Evolutionary conservation across 2,888 invertebrate genomes (phyloP), one percentile per base, ranked within the genome.

Genomic region (Apotomis capreana): DNA sequence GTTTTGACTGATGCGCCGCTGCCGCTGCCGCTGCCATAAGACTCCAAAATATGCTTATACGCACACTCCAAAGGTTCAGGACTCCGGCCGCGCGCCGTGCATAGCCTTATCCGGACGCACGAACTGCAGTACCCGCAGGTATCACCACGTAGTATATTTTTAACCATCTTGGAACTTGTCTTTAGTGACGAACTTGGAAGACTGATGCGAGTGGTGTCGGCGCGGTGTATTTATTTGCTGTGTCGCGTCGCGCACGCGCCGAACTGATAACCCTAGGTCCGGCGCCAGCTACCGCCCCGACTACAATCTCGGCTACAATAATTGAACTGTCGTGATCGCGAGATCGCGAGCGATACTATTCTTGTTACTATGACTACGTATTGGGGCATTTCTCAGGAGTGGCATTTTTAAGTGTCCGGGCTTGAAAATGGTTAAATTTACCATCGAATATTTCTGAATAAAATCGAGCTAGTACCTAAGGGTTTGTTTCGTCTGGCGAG

Each of bases 1-100:
- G 84, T 70, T 74, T 89, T 90, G 54, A 81, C 85, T 1, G 81
- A 78, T 5, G 81, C 81, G 26, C 74, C 83, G n/a, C 78, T 80
- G 5, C 76, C 83, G n/a, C 78, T 80, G 5, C 76, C 76, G 4
- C 82, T 80, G 10, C 84, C 83, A 76, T 93, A 94, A 0, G 92
- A 90, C 74, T 93, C 92, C 77, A 94, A 77, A 68, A 94, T 93
- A 75, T 94, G 94, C 79, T 93, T 93, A 80, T 94, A 94, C 10
- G 92, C 92, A 74, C 94, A 94, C 81, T 92, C 91, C 74, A 90
- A 75, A 5, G 87, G 88, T 73, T 92, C 93, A 2, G 93, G 90
- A 71, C 80, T 86, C 51, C 94, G 84, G 4, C 94, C 94, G 36
- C 92, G 86, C 40, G 91, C 92, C 6, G 84, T 87, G 78, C 87